Base-by-base conservation (phyloP, 1,140 invertebrate genomes). In the Archegozetes longisetosus region DNA sequence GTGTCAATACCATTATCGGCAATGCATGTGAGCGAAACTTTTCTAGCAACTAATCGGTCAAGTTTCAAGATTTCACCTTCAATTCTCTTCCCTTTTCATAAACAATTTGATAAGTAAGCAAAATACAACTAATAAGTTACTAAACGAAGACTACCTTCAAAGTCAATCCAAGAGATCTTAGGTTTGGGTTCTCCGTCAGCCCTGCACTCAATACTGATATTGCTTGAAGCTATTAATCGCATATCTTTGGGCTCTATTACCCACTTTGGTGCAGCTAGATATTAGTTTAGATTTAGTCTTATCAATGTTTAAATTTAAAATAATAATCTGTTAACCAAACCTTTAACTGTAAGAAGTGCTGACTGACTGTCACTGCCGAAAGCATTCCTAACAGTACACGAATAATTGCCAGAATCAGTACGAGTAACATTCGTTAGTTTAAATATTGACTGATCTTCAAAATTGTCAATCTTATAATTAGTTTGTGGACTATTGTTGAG, bases 251-350 rank as follows among this genome's bases (percentile, higher is more conserved):
- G 90, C 68, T 93, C 88, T 63, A 87, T 76, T 2, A 87, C 80
- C 91, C 91, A 95, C 66, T 84, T 80, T 17, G 89, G 88, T 6
- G 89, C 88, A 52, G 93, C 88, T 91, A n/a, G n/a, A n/a, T n/a
- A n/a, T n/a, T n/a, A n/a, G n/a, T n/a, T n/a, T n/a, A n/a, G 32
- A 17, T 9, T 40, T 6, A 40, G 17, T 9, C 17, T 40, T 9
- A 9, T 9, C 17, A 9, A 40, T 40, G 17, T 17, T 40, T 40
- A 40, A 40, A 40, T 17, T 9, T 9, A 40, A 40, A 40, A 9
- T 40, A 9, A 6, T 9, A 40, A 40, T 46, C 53, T 48, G 25
- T 22, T 55, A n/a, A n/a, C 46, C 32, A 55, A 55, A 55, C 54
- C 54, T 55, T 58, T 58, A 28, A 58, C 48, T 22, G 48, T 23